Evolutionary conservation across 1,140 invertebrate species (phyloP).

Genomic region (Venustaconcha ellipsiformis): DNA sequence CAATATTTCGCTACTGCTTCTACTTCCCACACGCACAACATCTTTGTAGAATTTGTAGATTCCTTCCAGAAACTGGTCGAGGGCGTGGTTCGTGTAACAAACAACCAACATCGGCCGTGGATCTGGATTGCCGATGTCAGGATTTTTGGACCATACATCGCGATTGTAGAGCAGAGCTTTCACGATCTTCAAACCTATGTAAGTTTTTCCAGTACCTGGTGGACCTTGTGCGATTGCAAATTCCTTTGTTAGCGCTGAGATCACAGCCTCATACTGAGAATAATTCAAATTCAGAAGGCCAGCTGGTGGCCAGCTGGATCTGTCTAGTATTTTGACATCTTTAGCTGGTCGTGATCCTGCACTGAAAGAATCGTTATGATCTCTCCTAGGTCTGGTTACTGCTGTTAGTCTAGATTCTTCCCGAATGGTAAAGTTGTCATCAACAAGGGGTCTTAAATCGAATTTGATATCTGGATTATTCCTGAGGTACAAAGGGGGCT

Average conservation of each 20-base stretch:
- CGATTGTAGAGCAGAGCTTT: conserved; percentile 62
- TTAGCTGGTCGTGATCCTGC: conserved; percentile 23
- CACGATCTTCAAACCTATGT: conserved; percentile 65
- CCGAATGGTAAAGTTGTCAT: conserved; percentile 31
- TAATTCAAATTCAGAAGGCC: conserved; percentile 62
- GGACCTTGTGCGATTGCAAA: conserved; percentile 79
- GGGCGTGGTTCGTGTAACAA: conserved; percentile 88
- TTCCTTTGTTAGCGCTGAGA: conserved; percentile 68
- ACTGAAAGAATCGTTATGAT: conserved; percentile 1
- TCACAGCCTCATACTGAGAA: conserved; percentile 69
- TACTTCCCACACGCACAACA: conserved; percentile 80
- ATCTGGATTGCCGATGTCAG: conserved; percentile 18
- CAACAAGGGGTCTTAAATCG: conserved; percentile 47
- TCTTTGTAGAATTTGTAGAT: conserved; percentile 49
- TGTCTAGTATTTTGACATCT: conserved; percentile 22
- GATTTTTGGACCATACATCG: conserved; percentile 45
- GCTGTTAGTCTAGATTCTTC: conserved; percentile 27
- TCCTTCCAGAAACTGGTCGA: conserved; percentile 88
- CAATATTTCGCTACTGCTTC: conserved; percentile 73
- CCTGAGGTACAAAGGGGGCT: conserved; percentile 46
- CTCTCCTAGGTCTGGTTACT: conserved; percentile 8
- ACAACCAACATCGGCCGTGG: conserved; percentile 79
- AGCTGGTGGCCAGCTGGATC: conserved; percentile 48
- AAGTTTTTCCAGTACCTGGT: conserved; percentile 65
- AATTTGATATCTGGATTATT: background rate